Conservation (phyloP, 2,888 invertebrate species). For the Nipponacmea schrenckii region DNA sequence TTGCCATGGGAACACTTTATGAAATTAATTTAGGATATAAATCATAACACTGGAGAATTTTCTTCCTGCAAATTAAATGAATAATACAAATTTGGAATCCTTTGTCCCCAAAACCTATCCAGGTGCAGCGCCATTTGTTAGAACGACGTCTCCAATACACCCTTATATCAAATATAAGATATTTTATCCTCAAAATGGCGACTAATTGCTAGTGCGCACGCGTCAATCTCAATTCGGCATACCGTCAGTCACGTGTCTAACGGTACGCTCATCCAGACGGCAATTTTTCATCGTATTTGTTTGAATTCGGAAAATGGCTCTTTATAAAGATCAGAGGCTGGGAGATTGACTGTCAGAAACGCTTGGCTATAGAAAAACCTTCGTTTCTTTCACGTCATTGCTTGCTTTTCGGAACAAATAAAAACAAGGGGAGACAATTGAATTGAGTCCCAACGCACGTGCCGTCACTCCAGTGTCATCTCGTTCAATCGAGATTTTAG, state of each 20-base stretch:
- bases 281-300: conserved; percentile 6
- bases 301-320: background rate
- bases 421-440: background rate
- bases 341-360: background rate
- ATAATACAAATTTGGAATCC: background rate
- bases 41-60: background rate
- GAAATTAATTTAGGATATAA: background rate
- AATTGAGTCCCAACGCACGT: background rate
- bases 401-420: background rate
- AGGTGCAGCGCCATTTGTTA: conserved; percentile 8
- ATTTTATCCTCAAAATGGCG: background rate
- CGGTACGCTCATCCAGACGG: background rate
- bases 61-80: background rate
- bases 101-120: background rate
- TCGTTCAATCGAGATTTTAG: background rate
- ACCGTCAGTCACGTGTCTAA: conserved; percentile 20
- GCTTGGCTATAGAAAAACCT: background rate
- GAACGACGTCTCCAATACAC: background rate
- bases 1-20: too few species aligned
- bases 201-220: conserved; percentile 22
- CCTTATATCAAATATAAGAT: conserved; percentile 7
- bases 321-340: background rate
- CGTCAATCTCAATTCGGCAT: conserved; percentile 17
- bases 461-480: conserved; percentile 2
- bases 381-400: background rate